Base-by-base conservation (phyloP, 1,140 invertebrate species). In the Drosophila pallidifrons region DNA sequence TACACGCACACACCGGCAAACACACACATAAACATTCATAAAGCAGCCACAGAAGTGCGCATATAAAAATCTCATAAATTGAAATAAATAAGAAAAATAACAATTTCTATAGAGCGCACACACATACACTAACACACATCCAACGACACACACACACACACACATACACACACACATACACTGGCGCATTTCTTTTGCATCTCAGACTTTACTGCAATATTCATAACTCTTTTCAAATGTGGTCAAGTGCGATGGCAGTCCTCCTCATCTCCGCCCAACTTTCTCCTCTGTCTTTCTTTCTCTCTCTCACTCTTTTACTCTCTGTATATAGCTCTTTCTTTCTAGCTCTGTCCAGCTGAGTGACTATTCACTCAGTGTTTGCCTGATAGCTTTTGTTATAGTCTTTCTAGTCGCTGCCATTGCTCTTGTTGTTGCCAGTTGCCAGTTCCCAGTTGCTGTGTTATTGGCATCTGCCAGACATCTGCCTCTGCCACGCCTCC, bases 191-290 rank as follows among this genome's bases (percentile, higher is more conserved):
- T 32, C 41, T 28, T 65, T 55, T 65, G 63, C 63, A 61, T 58
- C 47, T 52, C 45, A 60, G 79, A 70, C 76, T 78, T 77, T 68
- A 52, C 66, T 80, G 83, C 82, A 88, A 88, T 88, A 88, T 88
- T 88, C 83, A 88, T 88, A 88, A 83, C 85, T 88, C 83, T 88
- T 88, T 89, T 88, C 85, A 89, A 88, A 88, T 89, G 85, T 88
- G 83, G 83, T 88, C 83, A 89, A 88, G 85, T 83, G 85, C 77
- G 65, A 47, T 49, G 69, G 15, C 60, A 43, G 15, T 35, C 41
- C 49, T 60, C 5, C 52, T 43, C 45, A 38, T 38, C 32, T 46
- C 58, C 11, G 6, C 49, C 15, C 51, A 16, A 30, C 25, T 52
- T 13, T 30, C 25, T 30, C 25, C n/a, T 43, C n/a, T n/a, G 15